Conservation (phyloP, 1,140 invertebrate species). For the Hyles vespertilio region DNA sequence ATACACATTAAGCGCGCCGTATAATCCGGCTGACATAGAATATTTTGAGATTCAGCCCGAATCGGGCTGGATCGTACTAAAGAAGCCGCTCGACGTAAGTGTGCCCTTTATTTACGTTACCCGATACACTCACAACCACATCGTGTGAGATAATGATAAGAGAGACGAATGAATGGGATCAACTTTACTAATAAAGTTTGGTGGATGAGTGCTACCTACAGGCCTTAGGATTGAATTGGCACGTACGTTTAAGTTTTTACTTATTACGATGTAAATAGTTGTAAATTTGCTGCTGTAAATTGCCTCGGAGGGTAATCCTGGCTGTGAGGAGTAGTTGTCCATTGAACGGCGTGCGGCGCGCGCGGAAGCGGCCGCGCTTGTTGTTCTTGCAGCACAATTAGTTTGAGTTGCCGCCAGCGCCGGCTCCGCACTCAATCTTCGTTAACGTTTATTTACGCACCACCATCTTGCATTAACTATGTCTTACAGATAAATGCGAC, state of each 20-base stretch:
- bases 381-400: slow-evolving; percentile 77
- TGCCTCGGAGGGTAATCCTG: slow-evolving; percentile 72
- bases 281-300: slow-evolving; percentile 74
- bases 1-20: slow-evolving; percentile 91
- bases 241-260: slow-evolving; percentile 60
- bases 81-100: slow-evolving; percentile 97
- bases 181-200: slow-evolving; percentile 72
- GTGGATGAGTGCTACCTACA: slow-evolving; percentile 75
- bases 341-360: slow-evolving; percentile 56
- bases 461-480: slow-evolving; percentile 75
- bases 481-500: slow-evolving; percentile 69
- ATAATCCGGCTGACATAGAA: slow-evolving; percentile 89
- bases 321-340: slow-evolving; percentile 75
- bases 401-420: slow-evolving; percentile 75
- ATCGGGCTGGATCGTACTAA: slow-evolving; percentile 96
- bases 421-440: slow-evolving; percentile 70
- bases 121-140: slow-evolving; percentile 13
- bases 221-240: slow-evolving; percentile 75
- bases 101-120: slow-evolving; percentile 25
- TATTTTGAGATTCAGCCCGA: slow-evolving; percentile 97
- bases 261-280: slow-evolving; percentile 69
- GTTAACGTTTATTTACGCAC: slow-evolving; percentile 75
- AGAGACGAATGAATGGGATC: slow-evolving; percentile 68
- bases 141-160: slow-evolving; percentile 46
- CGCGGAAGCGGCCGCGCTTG: slow-evolving; percentile 57